phyloP scores from a whole-genome alignment of 2,113 vertebrate species.

The Heterocephalus glaber region DNA sequence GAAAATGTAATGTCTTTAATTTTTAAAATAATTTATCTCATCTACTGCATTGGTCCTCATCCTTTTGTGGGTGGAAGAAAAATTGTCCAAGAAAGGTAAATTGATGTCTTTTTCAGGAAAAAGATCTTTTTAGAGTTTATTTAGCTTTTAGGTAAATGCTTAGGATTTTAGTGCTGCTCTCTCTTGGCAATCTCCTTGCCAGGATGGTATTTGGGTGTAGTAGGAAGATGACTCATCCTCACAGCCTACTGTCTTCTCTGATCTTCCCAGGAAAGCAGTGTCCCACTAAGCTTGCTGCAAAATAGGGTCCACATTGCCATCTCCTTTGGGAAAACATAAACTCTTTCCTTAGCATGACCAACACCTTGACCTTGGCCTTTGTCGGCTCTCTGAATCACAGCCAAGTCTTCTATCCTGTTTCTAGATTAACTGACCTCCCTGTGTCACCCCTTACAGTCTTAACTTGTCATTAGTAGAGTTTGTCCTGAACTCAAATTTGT shows the following conservation, averaged over 20 bases:
- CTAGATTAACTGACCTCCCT: background rate
- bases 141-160: background rate
- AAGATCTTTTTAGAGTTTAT: background rate
- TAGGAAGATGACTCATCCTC: background rate
- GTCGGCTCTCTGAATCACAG: background rate
- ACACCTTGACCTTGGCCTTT: background rate
- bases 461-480: background rate
- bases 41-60: background rate
- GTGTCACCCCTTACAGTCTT: rapidly evolving
- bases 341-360: background rate
- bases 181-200: background rate
- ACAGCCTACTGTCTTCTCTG: background rate
- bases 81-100: background rate
- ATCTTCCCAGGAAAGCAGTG: background rate
- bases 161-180: background rate
- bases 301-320: background rate
- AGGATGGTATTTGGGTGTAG: background rate
- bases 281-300: background rate
- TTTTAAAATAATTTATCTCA: background rate
- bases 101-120: background rate
- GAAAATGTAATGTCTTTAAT: background rate
- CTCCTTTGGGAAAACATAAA: background rate
- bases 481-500: background rate
- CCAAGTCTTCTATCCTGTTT: rapidly evolving
- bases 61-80: background rate